Evolutionary conservation across 2,113 vertebrate genomes (phyloP).

Genomic region (Neogale vison): DNA sequence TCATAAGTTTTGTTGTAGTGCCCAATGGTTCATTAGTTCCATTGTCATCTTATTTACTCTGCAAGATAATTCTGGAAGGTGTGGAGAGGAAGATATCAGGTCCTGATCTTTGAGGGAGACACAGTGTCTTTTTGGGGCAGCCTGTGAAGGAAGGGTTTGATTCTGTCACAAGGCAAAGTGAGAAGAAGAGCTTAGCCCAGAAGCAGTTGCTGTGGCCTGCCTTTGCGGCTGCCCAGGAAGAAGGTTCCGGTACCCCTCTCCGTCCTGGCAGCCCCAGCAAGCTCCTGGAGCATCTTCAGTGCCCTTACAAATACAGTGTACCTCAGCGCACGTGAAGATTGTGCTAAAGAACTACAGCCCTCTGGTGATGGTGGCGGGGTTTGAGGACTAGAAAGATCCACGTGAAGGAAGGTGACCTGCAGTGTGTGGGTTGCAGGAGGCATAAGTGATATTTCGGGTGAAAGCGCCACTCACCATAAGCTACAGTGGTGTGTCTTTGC

Average conservation of each 20-base stretch:
- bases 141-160: not conserved
- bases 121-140: not conserved
- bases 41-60: not conserved
- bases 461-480: not conserved
- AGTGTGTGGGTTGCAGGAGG: not conserved
- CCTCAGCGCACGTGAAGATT: not conserved
- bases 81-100: not conserved
- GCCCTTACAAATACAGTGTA: not conserved
- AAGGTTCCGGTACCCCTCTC: not conserved
- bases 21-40: not conserved
- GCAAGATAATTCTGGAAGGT: not conserved
- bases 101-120: not conserved
- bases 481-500: not conserved
- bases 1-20: not conserved
- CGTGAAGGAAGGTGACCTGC: not conserved
- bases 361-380: not conserved
- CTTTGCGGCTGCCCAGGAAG: not conserved
- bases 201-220: accelerated
- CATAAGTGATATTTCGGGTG: not conserved
- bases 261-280: not conserved
- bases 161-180: not conserved
- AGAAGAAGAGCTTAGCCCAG: not conserved
- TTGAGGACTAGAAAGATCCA: not conserved
- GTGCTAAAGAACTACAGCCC: not conserved
- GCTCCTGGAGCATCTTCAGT: not conserved